phyloP scores from a whole-genome alignment of 2,888 invertebrate species.

The Autographa gamma region DNA sequence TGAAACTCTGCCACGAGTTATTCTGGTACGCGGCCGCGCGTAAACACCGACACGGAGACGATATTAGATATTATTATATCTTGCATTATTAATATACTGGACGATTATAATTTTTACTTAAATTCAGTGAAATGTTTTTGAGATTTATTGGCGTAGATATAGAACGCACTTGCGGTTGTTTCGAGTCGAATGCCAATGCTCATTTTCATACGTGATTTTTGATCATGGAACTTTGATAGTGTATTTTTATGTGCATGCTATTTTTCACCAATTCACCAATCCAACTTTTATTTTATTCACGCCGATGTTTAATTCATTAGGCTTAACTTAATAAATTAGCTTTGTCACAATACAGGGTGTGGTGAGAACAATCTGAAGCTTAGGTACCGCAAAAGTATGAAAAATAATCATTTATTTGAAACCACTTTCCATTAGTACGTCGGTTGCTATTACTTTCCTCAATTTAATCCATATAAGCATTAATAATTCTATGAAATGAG shows the following conservation, averaged over 20 bases:
- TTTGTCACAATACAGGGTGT: neutral
- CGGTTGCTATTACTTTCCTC: too few relatives aligned
- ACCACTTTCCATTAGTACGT: too few relatives aligned
- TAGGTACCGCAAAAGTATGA: neutral
- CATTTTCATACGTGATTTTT: slow-evolving; percentile 3
- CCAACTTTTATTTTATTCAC: neutral
- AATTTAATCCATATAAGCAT: too few relatives aligned
- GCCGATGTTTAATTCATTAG: neutral
- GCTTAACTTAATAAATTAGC: neutral
- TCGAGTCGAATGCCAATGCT: slow-evolving; percentile 15
- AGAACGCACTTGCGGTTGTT: slow-evolving; percentile 19
- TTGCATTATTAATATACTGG: slow-evolving; percentile 63
- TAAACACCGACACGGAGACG: slow-evolving; percentile 77
- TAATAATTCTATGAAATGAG: too few relatives aligned
- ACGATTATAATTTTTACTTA: slow-evolving; percentile 46
- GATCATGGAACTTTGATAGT: slow-evolving; percentile 12
- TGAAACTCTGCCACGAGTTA: slow-evolving; percentile 87
- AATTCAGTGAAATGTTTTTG: slow-evolving; percentile 23
- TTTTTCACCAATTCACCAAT: too few relatives aligned
- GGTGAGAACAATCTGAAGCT: neutral
- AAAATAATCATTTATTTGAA: too few relatives aligned
- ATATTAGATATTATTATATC: slow-evolving; percentile 73
- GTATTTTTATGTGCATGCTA: slow-evolving; percentile 1
- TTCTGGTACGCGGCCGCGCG: slow-evolving; percentile 78
- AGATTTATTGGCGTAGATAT: slow-evolving; percentile 25